Evolutionary conservation across 2,888 invertebrate genomes (phyloP).

Genomic region (Scrobipalpa atriplicella): DNA sequence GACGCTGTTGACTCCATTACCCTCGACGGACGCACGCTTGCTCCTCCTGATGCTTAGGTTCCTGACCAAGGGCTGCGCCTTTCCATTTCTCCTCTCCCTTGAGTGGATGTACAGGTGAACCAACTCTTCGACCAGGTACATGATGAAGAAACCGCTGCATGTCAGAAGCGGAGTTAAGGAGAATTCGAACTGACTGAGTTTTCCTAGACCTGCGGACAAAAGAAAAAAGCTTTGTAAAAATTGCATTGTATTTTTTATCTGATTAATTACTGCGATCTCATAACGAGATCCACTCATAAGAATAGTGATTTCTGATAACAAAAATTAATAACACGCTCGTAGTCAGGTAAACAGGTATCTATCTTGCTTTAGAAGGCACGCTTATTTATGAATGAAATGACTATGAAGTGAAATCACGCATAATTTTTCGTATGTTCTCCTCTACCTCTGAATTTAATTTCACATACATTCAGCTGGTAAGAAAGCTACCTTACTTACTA

Average conservation of each 20-base stretch:
- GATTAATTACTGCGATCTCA: too few species aligned
- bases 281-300: too few species aligned
- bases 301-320: too few species aligned
- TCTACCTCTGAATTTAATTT: too few species aligned
- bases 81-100: slow-evolving; percentile 66
- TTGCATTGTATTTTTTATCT: too few species aligned
- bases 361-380: too few species aligned
- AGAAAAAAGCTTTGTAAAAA: neutral
- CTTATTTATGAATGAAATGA: too few species aligned
- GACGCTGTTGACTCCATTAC: slow-evolving; percentile 57
- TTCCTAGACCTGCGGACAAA: slow-evolving; percentile 54
- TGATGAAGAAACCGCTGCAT: slow-evolving; percentile 89
- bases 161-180: slow-evolving; percentile 87
- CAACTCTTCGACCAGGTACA: slow-evolving; percentile 91
- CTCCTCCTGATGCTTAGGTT: slow-evolving; percentile 73
- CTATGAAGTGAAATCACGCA: too few species aligned
- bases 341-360: too few species aligned
- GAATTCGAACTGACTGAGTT: slow-evolving; percentile 80
- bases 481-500: neutral
- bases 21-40: slow-evolving; percentile 40
- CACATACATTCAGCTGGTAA: neutral
- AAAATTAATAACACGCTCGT: too few species aligned
- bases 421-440: too few species aligned
- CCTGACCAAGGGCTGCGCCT: slow-evolving; percentile 62
- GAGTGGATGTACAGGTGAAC: slow-evolving; percentile 87